Percentiles rank a stretch among this genome's conserved stretches.
phyloP scores from a whole-genome alignment of 1,140 invertebrate genomes.

The Thaumatotibia leucotreta region DNA sequence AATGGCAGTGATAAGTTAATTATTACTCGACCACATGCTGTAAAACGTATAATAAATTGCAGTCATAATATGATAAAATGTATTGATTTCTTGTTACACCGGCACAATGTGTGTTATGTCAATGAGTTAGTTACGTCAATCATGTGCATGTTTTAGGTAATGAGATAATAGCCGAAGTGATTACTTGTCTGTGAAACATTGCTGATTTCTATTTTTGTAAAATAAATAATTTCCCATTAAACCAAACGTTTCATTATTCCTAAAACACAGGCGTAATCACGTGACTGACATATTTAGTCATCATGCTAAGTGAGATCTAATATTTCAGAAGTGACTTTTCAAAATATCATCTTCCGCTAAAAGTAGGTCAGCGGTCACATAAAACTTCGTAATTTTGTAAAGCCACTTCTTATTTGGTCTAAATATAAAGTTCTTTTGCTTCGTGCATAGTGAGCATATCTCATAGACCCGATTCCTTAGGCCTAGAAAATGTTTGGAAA shows the following conservation, averaged over 20 bases:
- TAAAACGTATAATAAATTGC: not conserved
- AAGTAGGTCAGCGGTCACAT: too few relatives aligned
- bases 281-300: constrained; percentile 21
- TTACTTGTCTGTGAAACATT: constrained; percentile 6
- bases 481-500: constrained; percentile 31
- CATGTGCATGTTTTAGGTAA: constrained; percentile 35
- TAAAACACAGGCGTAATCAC: constrained; percentile 10
- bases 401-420: constrained; percentile 1
- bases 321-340: not conserved
- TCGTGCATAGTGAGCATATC: constrained; percentile 14
- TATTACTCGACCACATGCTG: not conserved
- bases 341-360: not conserved
- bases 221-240: constrained; percentile 27
- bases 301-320: constrained; percentile 24
- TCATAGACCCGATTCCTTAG: constrained; percentile 33
- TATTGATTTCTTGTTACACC: not conserved
- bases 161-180: constrained; percentile 2
- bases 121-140: constrained; percentile 22
- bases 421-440: constrained; percentile 6
- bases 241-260: not conserved
- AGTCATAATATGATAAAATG: not conserved
- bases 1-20: constrained; percentile 29
- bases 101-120: not conserved
- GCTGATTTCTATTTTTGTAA: constrained; percentile 51
- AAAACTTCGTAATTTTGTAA: not conserved